Evolutionary conservation across 2,888 invertebrate genomes (phyloP).

Genomic region (Pollenia amentaria): DNA sequence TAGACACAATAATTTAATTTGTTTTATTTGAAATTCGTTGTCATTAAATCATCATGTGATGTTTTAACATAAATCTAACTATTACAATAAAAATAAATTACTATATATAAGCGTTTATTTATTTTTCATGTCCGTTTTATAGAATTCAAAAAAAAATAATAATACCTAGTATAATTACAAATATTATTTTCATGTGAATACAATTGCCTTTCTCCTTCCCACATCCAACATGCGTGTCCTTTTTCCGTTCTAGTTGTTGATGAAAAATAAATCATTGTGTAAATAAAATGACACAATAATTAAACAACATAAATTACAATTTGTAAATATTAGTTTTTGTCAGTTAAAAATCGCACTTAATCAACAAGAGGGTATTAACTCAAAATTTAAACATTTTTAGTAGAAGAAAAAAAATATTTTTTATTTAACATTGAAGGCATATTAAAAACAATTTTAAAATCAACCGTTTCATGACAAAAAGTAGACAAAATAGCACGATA

Average conservation of each 20-base stretch:
- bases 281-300: conserved; percentile 15
- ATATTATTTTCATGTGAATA: background rate
- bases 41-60: conserved; percentile 3
- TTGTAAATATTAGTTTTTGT: background rate
- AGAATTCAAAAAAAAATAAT: background rate
- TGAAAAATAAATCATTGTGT: conserved; percentile 18
- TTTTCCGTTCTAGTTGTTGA: background rate
- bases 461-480: too few relatives aligned
- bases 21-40: background rate
- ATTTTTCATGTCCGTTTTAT: background rate
- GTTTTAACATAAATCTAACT: background rate
- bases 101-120: background rate
- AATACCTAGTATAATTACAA: background rate
- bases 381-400: too few relatives aligned
- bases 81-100: conserved; percentile 7
- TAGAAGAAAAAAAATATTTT: too few relatives aligned
- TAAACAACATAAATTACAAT: conserved; percentile 23
- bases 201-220: background rate
- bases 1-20: background rate
- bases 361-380: too few relatives aligned
- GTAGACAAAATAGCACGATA: too few relatives aligned
- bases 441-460: too few relatives aligned
- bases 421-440: too few relatives aligned
- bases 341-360: too few relatives aligned
- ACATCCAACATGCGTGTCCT: background rate